These are phyloP conservation scores for Nomada lathburiana DNA, from an alignment of 2,888 invertebrate species.

Conservation along the genomic window DNA sequence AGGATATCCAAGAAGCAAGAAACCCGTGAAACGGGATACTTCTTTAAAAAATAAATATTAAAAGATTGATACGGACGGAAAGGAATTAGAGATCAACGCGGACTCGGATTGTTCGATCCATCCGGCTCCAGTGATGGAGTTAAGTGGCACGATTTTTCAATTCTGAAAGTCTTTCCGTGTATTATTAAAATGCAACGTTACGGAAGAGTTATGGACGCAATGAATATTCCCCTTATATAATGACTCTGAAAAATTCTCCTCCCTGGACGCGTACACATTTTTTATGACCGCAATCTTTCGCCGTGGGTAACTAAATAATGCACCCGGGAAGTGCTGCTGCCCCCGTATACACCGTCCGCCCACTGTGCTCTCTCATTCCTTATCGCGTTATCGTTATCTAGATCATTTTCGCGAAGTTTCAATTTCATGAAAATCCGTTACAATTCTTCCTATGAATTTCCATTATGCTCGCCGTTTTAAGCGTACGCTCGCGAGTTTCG, in stretches of 20 bases:
- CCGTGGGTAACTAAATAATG: slow-evolving; percentile 62
- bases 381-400: slow-evolving; percentile 46
- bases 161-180: slow-evolving; percentile 72
- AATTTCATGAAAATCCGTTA: background rate
- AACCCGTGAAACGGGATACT: background rate
- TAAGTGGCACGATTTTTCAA: slow-evolving; percentile 71
- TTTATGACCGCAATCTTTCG: slow-evolving; percentile 65
- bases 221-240: slow-evolving; percentile 72
- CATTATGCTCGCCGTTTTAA: background rate
- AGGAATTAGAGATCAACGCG: slow-evolving; percentile 1
- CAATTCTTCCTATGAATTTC: background rate
- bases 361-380: slow-evolving; percentile 16
- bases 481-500: too few relatives aligned
- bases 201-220: slow-evolving; percentile 66
- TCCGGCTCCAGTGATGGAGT: slow-evolving; percentile 58
- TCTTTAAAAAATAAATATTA: slow-evolving; percentile 24
- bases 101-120: slow-evolving; percentile 44
- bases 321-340: slow-evolving; percentile 28
- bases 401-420: slow-evolving; percentile 40
- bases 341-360: background rate
- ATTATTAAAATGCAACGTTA: slow-evolving; percentile 72
- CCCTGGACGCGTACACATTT: slow-evolving; percentile 64
- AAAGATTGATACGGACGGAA: slow-evolving; percentile 19
- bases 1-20: background rate
- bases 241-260: slow-evolving; percentile 67